Base-by-base conservation (phyloP, 2,888 invertebrate species). In the Watsonalla cultraria region DNA sequence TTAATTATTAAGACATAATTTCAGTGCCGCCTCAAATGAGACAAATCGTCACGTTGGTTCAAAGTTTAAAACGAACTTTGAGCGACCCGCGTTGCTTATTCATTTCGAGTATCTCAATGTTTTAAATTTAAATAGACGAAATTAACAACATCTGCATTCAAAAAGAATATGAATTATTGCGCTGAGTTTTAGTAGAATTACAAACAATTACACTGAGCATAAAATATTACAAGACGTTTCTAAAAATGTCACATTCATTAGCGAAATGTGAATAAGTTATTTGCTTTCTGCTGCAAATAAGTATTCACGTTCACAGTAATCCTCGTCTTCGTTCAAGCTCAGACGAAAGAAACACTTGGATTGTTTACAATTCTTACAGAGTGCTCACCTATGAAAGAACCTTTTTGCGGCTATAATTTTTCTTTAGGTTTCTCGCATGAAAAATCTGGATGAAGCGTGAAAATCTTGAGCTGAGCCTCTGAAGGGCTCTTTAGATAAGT, bases 1-100 rank as follows among this genome's bases (percentile, higher is more conserved):
- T 69, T 78, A 78, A 82, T 82, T 80, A 81, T 80, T 79, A 74
- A 76, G 72, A 64, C 68, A 70, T 67, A 72, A 81, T 81, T 76
- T 68, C 55, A 57, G 62, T 70, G 72, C 69, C 70, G 70, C 72
- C 66, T 62, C 66, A 74, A 70, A 73, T 68, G 62, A 61, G 64
- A 71, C 64, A 68, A 63, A 66, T 74, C 70, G 73, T 70, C 70
- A 74, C 73, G 64, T 61, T 65, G 65, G 64, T 60, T 55, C 57
- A 62, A 61, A 64, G 61, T 74, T 76, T 46, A 59, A 57, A 72
- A 24, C 24, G 4, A 24, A 24, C 4, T 24, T 24, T 24, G 24
- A 61, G 61, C 69, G 51, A 61, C 68, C 66, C 81, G 80, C 79
- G 82, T 80, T 69, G 65, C 64, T 82, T 76, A 84, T 80, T 80